Conservation (phyloP, 2,113 vertebrate genomes). For the Nematolebias whitei region DNA sequence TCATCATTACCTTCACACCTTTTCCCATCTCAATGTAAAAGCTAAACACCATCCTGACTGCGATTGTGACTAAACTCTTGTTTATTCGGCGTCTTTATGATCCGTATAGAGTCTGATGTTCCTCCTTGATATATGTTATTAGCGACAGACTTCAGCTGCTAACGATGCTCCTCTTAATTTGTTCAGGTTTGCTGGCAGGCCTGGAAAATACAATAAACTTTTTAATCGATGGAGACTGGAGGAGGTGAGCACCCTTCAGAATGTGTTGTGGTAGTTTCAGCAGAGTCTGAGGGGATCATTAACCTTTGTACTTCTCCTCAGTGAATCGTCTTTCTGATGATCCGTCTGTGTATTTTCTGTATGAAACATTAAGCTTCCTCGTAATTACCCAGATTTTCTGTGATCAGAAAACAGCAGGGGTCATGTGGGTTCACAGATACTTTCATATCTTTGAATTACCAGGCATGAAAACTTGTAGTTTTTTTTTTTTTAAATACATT, state of each 20-base stretch:
- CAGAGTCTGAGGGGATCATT: conserved; percentile 13
- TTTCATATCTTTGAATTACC: conserved; percentile 13
- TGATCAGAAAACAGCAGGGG: conserved; percentile 32
- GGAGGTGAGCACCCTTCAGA: conserved; percentile 85
- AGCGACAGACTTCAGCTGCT: conserved; percentile 59
- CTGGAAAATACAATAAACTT: conserved; percentile 98
- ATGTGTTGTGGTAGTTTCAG: conserved; percentile 33
- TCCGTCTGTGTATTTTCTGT: conserved; percentile 10
- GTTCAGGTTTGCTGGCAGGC: conserved; percentile 94
- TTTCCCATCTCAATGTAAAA: conserved; percentile 8
- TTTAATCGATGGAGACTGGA: conserved; percentile 98
- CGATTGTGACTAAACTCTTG: conserved; percentile 13
- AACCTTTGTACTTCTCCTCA: conserved; percentile 23
- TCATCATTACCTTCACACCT: too few relatives aligned
- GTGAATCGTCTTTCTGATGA: conserved; percentile 39
- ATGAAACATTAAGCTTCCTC: conserved; percentile 31
- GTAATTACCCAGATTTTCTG: conserved; percentile 41
- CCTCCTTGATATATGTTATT: conserved; percentile 14
- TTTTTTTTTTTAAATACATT: conserved; percentile 2
- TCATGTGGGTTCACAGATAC: conserved; percentile 12
- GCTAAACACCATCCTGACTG: conserved; percentile 1
- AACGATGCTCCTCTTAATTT: conserved; percentile 53
- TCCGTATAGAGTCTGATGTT: conserved; percentile 6
- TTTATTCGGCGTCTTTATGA: conserved; percentile 29
- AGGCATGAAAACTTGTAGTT: conserved; percentile 28